A percentile compares a stretch with the other conserved stretches of the same genome.
These are phyloP conservation scores for Tridacna gigas DNA, from an alignment of 2,888 invertebrate genomes.

Conservation along the genomic window DNA sequence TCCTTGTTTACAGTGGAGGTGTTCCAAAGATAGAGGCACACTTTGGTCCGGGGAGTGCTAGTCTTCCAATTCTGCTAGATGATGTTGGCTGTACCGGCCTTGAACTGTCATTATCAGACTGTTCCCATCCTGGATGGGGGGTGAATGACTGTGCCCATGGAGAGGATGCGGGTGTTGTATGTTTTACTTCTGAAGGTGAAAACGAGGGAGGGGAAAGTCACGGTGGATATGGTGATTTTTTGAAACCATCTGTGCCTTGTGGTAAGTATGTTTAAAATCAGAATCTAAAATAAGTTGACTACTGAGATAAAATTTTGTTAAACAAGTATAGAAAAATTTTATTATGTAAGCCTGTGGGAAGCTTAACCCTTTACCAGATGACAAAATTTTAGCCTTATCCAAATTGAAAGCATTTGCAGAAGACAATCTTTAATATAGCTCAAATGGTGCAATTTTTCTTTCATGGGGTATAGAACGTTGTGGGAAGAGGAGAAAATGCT, in stretches of 20 bases:
- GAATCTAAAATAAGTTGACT: too few species aligned
- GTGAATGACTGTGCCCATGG: constrained; percentile 67
- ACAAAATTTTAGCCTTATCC: too few species aligned
- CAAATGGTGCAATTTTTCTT: too few species aligned
- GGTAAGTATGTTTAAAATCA: neutral
- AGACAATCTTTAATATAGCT: too few species aligned
- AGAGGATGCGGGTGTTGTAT: constrained; percentile 75
- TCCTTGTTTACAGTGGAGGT: constrained; percentile 53
- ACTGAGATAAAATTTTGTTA: too few species aligned
- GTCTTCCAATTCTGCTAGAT: constrained; percentile 63
- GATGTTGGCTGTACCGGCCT: constrained; percentile 72
- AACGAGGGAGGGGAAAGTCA: neutral
- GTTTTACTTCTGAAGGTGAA: constrained; percentile 34
- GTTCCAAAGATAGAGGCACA: constrained; percentile 43
- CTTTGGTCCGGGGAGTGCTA: constrained; percentile 58
- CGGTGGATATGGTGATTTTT: neutral
- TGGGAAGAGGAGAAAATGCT: too few species aligned
- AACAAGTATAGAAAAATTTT: too few species aligned
- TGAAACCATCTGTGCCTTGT: constrained; percentile 21
- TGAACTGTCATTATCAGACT: constrained; percentile 64
- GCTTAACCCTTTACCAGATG: too few species aligned
- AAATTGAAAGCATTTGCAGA: too few species aligned
- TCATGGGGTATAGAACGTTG: too few species aligned
- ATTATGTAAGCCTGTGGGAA: too few species aligned
- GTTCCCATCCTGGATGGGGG: constrained; percentile 62